Base-by-base conservation (phyloP, 2,888 invertebrate species). In the Seira musarum region DNA sequence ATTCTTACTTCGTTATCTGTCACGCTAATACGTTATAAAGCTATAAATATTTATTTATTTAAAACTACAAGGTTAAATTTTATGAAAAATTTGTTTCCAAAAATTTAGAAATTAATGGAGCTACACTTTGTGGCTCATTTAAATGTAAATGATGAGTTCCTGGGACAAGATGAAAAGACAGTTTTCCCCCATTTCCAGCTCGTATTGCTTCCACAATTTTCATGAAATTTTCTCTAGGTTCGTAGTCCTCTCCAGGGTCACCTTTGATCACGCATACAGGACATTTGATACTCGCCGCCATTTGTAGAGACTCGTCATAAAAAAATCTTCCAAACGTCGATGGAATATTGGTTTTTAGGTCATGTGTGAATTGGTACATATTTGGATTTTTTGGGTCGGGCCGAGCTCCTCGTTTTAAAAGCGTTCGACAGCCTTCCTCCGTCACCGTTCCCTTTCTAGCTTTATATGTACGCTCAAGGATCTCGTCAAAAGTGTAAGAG, bases 191-290 rank as follows among this genome's bases (percentile, higher is more conserved):
- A 35, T 78, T 86, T 30, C 57, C 64, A 17, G 80, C 74, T 24
- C 81, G 78, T 30, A 87, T 74, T 5, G 84, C 68, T 13, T 86
- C 82, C 10, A 87, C 61, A 6, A 86, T 82, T 53, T 82, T 79
- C 66, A 84, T 70, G 35, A 84, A 85, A 2, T 80, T 24, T 40
- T 87, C 87, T 66, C 75, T 71, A 3, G 82, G 74, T 64, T 87
- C 87, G 72, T 86, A 87, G 30, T 83, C 82, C 2, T 86, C 79
- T 3, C 88, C 88, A 19, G 84, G 83, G 8, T 87, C 86, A 2
- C 87, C 88, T 73, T 87, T 86, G 2, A 89, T 86, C 13, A 88
- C 80, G 15, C 88, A 85, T 13, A 88, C 82, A n/a, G 88, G 87
- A 80, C 88, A 88, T 60, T 83, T 81, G 1, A 88, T 72, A 17